phyloP scores from a whole-genome alignment of 1,140 invertebrate genomes.

The Frieseomelitta varia region DNA sequence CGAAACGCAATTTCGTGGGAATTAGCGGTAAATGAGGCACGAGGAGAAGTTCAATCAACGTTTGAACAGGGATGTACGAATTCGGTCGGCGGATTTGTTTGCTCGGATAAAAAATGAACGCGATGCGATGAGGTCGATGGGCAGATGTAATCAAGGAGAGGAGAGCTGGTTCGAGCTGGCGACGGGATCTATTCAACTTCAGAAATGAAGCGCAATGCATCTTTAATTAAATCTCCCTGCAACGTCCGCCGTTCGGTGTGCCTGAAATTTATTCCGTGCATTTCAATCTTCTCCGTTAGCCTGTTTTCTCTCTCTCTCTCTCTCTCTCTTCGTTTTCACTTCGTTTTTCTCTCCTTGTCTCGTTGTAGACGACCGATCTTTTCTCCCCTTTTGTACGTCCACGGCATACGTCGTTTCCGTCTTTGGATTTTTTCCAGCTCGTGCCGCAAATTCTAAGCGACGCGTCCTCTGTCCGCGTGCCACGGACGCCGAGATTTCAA shows the following conservation, averaged over 20 bases:
- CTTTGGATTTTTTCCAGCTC: constrained; percentile 53
- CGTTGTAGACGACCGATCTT: background rate
- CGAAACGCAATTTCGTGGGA: background rate
- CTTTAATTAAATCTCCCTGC: constrained; percentile 75
- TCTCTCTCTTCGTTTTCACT: background rate
- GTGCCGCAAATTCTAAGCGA: constrained; percentile 48
- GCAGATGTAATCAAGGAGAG: constrained; percentile 63
- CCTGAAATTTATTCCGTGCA: constrained; percentile 71
- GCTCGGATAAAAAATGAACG: constrained; percentile 36
- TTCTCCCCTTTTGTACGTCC: background rate
- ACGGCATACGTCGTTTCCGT: constrained; percentile 27
- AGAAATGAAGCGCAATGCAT: constrained; percentile 73
- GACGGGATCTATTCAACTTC: constrained; percentile 68
- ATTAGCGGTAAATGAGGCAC: constrained; percentile 9
- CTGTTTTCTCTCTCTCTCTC: background rate
- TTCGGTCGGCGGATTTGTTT: background rate
- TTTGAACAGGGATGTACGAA: constrained; percentile 16
- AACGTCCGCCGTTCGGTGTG: constrained; percentile 33
- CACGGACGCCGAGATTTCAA: constrained; percentile 43
- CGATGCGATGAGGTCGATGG: constrained; percentile 29
- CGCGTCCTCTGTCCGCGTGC: background rate
- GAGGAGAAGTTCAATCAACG: constrained; percentile 48
- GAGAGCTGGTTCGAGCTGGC: constrained; percentile 42
- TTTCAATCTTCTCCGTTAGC: constrained; percentile 54
- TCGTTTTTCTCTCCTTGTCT: background rate